Conservation (phyloP, 1,140 invertebrate genomes). For the Drepana arcuata region DNA sequence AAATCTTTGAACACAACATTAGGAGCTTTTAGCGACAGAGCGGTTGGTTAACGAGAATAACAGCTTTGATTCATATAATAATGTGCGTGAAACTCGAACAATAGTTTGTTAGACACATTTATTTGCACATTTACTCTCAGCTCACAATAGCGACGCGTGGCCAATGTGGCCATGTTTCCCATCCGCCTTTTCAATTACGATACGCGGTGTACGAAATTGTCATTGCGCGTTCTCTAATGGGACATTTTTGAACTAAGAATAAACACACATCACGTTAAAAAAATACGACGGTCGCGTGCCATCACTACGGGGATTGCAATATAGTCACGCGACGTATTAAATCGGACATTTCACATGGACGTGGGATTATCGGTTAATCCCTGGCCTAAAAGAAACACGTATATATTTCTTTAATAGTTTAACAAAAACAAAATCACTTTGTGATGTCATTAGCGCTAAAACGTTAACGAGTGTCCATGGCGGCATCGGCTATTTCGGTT, state of each 20-base stretch:
- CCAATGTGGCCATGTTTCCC: slow-evolving; percentile 34
- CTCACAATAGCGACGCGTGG: slow-evolving; percentile 42
- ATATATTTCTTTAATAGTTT: slow-evolving; percentile 18
- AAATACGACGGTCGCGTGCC: slow-evolving; percentile 59
- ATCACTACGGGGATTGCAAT: slow-evolving; percentile 56
- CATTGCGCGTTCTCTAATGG: slow-evolving; percentile 55
- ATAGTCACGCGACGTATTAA: slow-evolving; percentile 48
- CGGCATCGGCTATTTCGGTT: slow-evolving; percentile 31
- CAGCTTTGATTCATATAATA: slow-evolving; percentile 30
- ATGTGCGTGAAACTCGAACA: slow-evolving; percentile 25
- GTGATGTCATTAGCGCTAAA: slow-evolving; percentile 38
- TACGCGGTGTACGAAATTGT: slow-evolving; percentile 38
- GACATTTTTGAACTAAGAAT: slow-evolving; percentile 48
- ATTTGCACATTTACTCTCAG: slow-evolving; percentile 40
- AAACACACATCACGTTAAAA: slow-evolving; percentile 52
- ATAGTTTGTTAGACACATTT: slow-evolving; percentile 50
- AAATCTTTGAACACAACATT: slow-evolving; percentile 25
- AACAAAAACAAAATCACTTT: slow-evolving; percentile 24
- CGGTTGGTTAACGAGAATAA: slow-evolving; percentile 19
- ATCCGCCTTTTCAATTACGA: slow-evolving; percentile 64
- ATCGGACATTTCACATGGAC: slow-evolving; percentile 25
- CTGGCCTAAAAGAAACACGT: slow-evolving; percentile 29
- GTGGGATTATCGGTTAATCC: slow-evolving; percentile 33
- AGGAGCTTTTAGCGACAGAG: slow-evolving; percentile 25
- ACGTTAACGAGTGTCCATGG: slow-evolving; percentile 26